Evolutionary conservation across 1,140 invertebrate genomes (phyloP), one percentile per base, ranked within the genome.

Genomic region (Diorhabda sublineata): DNA sequence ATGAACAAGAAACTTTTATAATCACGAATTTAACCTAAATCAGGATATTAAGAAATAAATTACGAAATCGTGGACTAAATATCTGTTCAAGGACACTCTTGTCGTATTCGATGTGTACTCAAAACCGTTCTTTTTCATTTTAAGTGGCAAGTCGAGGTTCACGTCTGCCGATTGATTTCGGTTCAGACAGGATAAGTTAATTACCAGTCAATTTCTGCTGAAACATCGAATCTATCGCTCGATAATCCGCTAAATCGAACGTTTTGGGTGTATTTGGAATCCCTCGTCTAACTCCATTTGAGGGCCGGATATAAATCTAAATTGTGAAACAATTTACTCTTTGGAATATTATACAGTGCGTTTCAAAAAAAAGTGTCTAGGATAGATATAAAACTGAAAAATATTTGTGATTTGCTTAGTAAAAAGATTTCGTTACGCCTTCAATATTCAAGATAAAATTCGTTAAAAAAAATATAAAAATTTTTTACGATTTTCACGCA

Each of bases 171-270:
- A 61, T 61, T 43, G 59, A 61, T 61, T 61, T 61, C 42, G 6
- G 59, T 43, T 43, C 26, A 61, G 59, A 61, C 59, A 61, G 59
- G 59, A 61, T 61, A 61, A 41, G 59, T 42, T 42, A 61, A 61
- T 61, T 61, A 61, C 59, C 59, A 61, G 59, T 61, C 59, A 61
- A 61, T 61, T 61, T 61, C 59, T 61, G 59, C 59, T 43, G 59
- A 61, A 52, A 52, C 47, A 52, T 52, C 47, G 41, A 8, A 43
- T 8, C 59, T 41, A 43, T 42, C 26, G 42, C 42, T 61, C 59
- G 42, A 61, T 61, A 61, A 61, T 61, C 11, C 4, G 59, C 59
- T 42, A 61, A 61, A 61, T 61, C 59, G 59, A 61, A 61, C 42
- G 42, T 61, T 61, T 61, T 42, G 59, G n/a, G 6, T 52, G 47